Percentiles rank a stretch among this genome's conserved stretches.
phyloP scores from a whole-genome alignment of 1,140 invertebrate genomes.

The Laodelphax striatellus region DNA sequence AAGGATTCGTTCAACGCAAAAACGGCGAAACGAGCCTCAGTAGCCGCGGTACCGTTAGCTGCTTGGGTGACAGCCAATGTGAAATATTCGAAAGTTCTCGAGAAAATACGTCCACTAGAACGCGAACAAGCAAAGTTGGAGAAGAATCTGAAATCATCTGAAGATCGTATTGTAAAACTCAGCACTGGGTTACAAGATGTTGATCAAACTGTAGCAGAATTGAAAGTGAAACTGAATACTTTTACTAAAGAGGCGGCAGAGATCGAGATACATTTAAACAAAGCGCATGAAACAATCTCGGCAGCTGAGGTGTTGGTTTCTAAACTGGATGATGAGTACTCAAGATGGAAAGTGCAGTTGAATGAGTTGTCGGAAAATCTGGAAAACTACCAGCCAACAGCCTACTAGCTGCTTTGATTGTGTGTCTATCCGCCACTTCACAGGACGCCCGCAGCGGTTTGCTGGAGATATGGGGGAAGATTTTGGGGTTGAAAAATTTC shows the following conservation, averaged over 20 bases:
- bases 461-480: slow-evolving; percentile 7
- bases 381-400: slow-evolving; percentile 48
- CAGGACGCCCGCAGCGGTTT: slow-evolving; percentile 47
- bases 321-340: slow-evolving; percentile 81
- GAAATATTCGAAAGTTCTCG: slow-evolving; percentile 77
- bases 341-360: slow-evolving; percentile 68
- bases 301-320: slow-evolving; percentile 75
- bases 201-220: slow-evolving; percentile 72
- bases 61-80: slow-evolving; percentile 95
- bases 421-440: slow-evolving; percentile 54
- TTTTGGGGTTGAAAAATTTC: slow-evolving; percentile 33
- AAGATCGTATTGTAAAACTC: slow-evolving; percentile 70
- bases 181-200: slow-evolving; percentile 74
- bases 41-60: slow-evolving; percentile 91
- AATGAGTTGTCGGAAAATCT: slow-evolving; percentile 43
- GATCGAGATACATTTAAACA: slow-evolving; percentile 77
- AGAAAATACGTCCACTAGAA: slow-evolving; percentile 85
- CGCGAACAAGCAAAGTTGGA: slow-evolving; percentile 70
- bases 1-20: slow-evolving; percentile 81
- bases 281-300: slow-evolving; percentile 68
- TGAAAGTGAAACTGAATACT: slow-evolving; percentile 70
- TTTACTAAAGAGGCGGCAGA: slow-evolving; percentile 90
- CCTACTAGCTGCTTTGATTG: slow-evolving; percentile 62
- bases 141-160: slow-evolving; percentile 67
- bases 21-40: slow-evolving; percentile 84